These are phyloP conservation scores for Cosmia pyralina DNA, from an alignment of 2,888 invertebrate species.

Conservation along the genomic window DNA sequence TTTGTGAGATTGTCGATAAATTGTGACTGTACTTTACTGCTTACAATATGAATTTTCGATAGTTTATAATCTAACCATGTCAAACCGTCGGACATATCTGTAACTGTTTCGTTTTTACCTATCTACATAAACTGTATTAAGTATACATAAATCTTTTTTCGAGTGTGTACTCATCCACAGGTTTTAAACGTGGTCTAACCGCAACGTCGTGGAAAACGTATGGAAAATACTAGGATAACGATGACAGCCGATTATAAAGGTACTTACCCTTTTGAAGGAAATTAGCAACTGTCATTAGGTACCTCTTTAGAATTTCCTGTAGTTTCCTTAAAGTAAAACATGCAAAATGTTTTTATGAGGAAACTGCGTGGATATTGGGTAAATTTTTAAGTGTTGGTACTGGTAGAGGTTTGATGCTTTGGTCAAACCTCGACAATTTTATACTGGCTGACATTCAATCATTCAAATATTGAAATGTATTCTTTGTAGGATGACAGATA, in stretches of 20 bases:
- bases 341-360: not conserved
- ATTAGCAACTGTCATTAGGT: not conserved
- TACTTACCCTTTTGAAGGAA: conserved; percentile 16
- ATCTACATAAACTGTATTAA: not conserved
- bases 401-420: no score
- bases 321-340: not conserved
- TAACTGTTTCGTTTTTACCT: not conserved
- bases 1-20: no score
- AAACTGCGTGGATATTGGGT: not conserved
- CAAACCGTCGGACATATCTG: no score
- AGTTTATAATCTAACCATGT: no score
- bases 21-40: no score
- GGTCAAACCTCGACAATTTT: no score
- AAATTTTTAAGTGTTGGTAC: no score
- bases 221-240: conserved; percentile 27
- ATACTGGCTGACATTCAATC: no score
- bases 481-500: no score
- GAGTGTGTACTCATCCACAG: not conserved
- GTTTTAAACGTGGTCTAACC: conserved; percentile 2
- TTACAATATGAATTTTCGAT: no score
- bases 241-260: not conserved
- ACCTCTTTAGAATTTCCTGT: conserved; percentile 4
- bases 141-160: not conserved
- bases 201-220: not conserved
- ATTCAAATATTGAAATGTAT: no score